phyloP scores from a whole-genome alignment of 1,140 invertebrate genomes.

The Lepidostoma basale region DNA sequence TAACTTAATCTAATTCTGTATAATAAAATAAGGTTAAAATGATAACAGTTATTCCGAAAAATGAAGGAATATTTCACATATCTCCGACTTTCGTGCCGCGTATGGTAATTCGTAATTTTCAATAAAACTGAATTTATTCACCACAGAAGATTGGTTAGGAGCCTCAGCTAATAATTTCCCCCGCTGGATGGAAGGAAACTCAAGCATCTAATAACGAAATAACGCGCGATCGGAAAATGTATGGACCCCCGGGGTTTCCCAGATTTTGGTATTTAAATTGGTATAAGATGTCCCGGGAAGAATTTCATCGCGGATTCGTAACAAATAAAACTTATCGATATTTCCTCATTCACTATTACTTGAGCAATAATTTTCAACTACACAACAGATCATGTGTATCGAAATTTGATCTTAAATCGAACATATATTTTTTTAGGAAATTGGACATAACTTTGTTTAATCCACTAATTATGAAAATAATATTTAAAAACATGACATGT shows the following conservation, averaged over 20 bases:
- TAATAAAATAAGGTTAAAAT: too few relatives aligned
- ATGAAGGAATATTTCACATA: too few relatives aligned
- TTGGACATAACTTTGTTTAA: too few relatives aligned
- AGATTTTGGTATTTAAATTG: background rate
- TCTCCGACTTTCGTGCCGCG: background rate
- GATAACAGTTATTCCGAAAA: too few relatives aligned
- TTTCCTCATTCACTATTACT: too few relatives aligned
- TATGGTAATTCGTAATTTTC: constrained; percentile 2
- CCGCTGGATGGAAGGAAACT: background rate
- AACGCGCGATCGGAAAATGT: background rate
- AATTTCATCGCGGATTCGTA: background rate
- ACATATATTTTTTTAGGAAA: too few relatives aligned
- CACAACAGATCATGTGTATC: too few relatives aligned
- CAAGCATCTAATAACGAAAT: background rate
- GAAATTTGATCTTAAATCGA: too few relatives aligned
- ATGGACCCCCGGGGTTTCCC: background rate
- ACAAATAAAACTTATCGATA: background rate
- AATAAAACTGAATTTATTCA: background rate
- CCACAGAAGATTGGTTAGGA: background rate
- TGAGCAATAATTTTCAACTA: too few relatives aligned
- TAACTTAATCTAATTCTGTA: too few relatives aligned
- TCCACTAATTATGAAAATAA: too few relatives aligned
- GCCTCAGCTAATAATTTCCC: background rate
- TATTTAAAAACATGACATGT: too few relatives aligned
- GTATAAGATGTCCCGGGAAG: background rate